These are phyloP conservation scores for Pachypanchax playfairii DNA, from an alignment of 2,113 vertebrate species.

Conservation along the genomic window DNA sequence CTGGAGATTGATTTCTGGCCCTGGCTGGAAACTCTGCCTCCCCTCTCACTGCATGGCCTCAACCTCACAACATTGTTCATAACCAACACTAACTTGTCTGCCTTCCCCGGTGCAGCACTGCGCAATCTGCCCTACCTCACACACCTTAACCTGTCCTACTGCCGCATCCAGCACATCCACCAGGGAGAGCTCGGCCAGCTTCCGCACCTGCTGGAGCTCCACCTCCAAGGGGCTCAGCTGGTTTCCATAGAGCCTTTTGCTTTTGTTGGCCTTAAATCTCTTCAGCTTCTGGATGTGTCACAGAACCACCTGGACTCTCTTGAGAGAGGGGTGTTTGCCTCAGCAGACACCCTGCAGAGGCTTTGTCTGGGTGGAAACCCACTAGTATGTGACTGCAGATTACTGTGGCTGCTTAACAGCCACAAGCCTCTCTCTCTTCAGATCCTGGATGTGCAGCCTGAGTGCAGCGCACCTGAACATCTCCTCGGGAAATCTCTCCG, in stretches of 20 bases:
- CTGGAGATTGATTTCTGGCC: conserved; percentile 94
- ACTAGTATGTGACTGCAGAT: conserved; percentile 93
- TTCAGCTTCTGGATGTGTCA: conserved; percentile 93
- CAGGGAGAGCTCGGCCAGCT: conserved; percentile 90
- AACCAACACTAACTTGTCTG: conserved; percentile 92
- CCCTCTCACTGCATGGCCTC: conserved; percentile 90
- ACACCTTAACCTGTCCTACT: conserved; percentile 94
- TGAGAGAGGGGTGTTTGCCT: conserved; percentile 89
- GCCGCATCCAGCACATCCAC: conserved; percentile 88
- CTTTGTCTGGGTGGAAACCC: conserved; percentile 94
- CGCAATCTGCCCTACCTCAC: conserved; percentile 92
- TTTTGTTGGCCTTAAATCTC: conserved; percentile 88
- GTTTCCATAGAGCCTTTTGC: conserved; percentile 87
- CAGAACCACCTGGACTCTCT: conserved; percentile 91
- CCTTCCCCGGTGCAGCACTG: conserved; percentile 88
- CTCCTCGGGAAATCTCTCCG: conserved; percentile 91
- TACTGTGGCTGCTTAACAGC: conserved; percentile 90
- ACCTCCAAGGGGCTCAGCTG: conserved; percentile 88
- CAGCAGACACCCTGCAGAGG: conserved; percentile 87
- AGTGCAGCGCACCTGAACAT: conserved; percentile 87
- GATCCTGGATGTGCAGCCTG: conserved; percentile 89
- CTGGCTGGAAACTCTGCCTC: conserved; percentile 89
- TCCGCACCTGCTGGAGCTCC: conserved; percentile 90
- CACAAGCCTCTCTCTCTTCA: conserved; percentile 89
- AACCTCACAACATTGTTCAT: conserved; percentile 93